Percentiles rank a stretch among this genome's conserved stretches.
phyloP scores from a whole-genome alignment of 2,888 invertebrate genomes.

The Atrina japonica region DNA sequence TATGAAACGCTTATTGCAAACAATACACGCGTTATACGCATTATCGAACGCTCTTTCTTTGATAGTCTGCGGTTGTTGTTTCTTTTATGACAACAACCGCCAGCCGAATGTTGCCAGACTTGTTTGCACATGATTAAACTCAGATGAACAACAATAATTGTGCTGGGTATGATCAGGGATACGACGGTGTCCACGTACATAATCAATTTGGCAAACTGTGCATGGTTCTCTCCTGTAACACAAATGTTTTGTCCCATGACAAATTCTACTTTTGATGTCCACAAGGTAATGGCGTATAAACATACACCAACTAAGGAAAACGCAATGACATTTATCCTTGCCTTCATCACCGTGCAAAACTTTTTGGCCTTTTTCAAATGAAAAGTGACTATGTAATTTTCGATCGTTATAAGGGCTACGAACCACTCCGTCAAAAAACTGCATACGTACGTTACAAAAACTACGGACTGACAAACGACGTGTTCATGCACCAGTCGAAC shows the following conservation, averaged over 20 bases:
- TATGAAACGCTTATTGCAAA: constrained; percentile 65
- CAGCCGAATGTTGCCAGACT: background rate
- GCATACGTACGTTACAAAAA: constrained; percentile 84
- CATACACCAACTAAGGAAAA: constrained; percentile 35
- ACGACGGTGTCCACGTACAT: constrained; percentile 60
- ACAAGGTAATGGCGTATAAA: constrained; percentile 52
- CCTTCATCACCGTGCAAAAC: constrained; percentile 32
- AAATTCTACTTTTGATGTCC: constrained; percentile 49
- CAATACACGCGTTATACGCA: constrained; percentile 64
- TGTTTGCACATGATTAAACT: constrained; percentile 60
- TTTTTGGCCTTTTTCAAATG: constrained; percentile 19
- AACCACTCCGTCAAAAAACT: constrained; percentile 84
- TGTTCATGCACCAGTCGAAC: constrained; percentile 58
- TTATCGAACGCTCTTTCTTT: constrained; percentile 60
- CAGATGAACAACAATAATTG: constrained; percentile 59
- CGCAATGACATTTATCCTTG: constrained; percentile 17
- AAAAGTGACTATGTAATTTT: constrained; percentile 34
- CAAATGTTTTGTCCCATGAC: constrained; percentile 40
- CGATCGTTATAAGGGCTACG: constrained; percentile 26
- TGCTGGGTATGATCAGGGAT: constrained; percentile 59
- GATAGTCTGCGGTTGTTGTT: constrained; percentile 44
- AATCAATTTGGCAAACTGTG: constrained; percentile 50
- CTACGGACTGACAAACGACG: constrained; percentile 86
- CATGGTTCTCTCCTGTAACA: constrained; percentile 47
- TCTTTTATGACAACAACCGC: background rate